Percentiles rank a stretch among this genome's conserved stretches.
Conservation (phyloP, 1,140 invertebrate species). For the Globodera rostochiensis region DNA sequence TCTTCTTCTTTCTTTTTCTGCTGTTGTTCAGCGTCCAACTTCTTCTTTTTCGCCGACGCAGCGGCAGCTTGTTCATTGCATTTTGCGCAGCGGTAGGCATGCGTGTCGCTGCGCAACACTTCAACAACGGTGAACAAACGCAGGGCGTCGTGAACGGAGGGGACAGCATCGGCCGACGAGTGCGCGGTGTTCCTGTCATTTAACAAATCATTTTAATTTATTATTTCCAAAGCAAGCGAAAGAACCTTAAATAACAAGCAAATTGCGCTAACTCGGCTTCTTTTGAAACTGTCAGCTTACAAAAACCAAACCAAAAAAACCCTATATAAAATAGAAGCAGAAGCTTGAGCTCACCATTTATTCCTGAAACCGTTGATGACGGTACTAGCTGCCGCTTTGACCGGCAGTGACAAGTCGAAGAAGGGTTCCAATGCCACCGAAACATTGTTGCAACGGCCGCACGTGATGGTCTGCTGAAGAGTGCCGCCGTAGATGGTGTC, state of each 20-base stretch:
- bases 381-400: conserved; percentile 66
- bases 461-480: conserved; percentile 54
- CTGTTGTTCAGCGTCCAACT: background rate
- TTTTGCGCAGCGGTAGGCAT: conserved; percentile 86
- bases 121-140: conserved; percentile 87
- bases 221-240: conserved; percentile 8
- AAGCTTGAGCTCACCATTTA: too few species aligned
- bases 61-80: conserved; percentile 68
- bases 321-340: too few species aligned
- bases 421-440: conserved; percentile 87
- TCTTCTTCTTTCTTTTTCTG: too few species aligned
- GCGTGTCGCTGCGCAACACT: conserved; percentile 79
- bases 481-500: conserved; percentile 56
- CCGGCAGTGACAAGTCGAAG: conserved; percentile 87
- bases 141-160: conserved; percentile 72
- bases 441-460: conserved; percentile 51
- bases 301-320: too few species aligned
- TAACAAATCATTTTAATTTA: too few species aligned
- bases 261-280: conserved; percentile 66
- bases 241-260: conserved; percentile 45
- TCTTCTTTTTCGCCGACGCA: background rate
- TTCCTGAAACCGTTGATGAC: background rate
- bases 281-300: conserved; percentile 58
- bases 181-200: too few species aligned
- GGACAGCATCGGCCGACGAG: background rate